These are phyloP conservation scores for Chrysopilus asiliformis DNA, from an alignment of 2,888 invertebrate species.

Conservation along the genomic window DNA sequence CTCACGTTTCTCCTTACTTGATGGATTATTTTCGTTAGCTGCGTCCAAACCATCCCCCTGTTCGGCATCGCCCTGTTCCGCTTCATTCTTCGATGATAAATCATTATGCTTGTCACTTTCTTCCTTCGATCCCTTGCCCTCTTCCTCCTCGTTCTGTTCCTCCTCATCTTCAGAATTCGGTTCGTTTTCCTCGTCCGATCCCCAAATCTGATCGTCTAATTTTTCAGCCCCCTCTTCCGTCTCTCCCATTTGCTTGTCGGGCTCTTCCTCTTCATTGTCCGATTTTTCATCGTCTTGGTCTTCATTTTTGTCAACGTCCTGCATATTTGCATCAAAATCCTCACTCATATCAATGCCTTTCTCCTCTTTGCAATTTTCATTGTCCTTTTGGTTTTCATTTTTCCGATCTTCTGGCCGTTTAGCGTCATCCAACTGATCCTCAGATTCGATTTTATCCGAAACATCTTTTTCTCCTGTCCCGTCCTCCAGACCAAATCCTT, in stretches of 20 bases:
- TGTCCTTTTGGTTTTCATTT: conserved; percentile 50
- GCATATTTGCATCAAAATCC: conserved; percentile 67
- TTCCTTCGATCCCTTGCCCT: conserved; percentile 58
- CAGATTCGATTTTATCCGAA: conserved; percentile 68
- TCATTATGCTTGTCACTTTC: conserved; percentile 47
- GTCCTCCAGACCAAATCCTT: conserved; percentile 83
- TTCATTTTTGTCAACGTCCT: conserved; percentile 44
- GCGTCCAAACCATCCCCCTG: conserved; percentile 42
- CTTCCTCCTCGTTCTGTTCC: conserved; percentile 46
- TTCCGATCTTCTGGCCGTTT: conserved; percentile 53
- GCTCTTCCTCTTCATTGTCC: conserved; percentile 63
- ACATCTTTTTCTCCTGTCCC: conserved; percentile 89
- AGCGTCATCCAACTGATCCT: conserved; percentile 89
- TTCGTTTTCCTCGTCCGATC: conserved; percentile 68
- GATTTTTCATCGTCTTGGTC: conserved; percentile 44
- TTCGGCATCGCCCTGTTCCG: conserved; percentile 42
- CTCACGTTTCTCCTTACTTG: conserved; percentile 25
- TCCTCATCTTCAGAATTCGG: conserved; percentile 44
- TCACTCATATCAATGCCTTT: conserved; percentile 93
- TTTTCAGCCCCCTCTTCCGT: conserved; percentile 75
- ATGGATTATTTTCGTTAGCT: conserved; percentile 34
- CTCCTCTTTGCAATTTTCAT: conserved; percentile 72
- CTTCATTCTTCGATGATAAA: conserved; percentile 37
- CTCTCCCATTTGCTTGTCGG: conserved; percentile 95
- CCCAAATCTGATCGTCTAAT: conserved; percentile 66